A percentile compares a stretch with the other conserved stretches of the same genome.
Conservation (phyloP, 2,797 vertebrate genomes). For the Sciaenops ocellatus region DNA sequence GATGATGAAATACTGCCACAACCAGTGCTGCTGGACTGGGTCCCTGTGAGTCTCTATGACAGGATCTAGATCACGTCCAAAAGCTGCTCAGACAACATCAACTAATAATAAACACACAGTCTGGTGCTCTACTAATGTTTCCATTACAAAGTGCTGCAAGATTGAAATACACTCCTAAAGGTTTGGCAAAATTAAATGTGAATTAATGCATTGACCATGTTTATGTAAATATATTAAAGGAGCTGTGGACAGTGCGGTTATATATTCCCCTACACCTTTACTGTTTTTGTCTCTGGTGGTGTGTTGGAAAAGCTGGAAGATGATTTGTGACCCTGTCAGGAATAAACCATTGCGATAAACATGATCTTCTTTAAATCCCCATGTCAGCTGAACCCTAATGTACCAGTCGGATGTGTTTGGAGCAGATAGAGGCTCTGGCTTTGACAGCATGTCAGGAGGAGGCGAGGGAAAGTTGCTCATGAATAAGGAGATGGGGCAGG, state of each 20-base stretch:
- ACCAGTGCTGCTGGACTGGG: slow-evolving; percentile 1
- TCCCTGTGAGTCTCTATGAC: slow-evolving; percentile 3
- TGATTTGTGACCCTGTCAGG: slow-evolving; percentile 2
- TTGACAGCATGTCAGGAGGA: neutral
- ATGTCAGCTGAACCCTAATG: neutral
- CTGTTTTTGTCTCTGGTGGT: no score
- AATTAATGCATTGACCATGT: no score
- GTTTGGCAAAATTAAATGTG: neutral
- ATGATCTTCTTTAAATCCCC: neutral
- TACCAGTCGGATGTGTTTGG: neutral
- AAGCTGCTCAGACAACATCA: slow-evolving; percentile 5
- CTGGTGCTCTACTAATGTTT: neutral
- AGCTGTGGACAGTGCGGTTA: no score
- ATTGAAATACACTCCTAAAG: no score
- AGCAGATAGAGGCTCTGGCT: neutral
- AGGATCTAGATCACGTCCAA: slow-evolving; percentile 17
- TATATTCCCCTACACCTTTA: no score
- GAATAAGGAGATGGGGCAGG: slow-evolving; percentile 7
- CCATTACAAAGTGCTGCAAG: neutral
- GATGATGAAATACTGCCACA: slow-evolving; percentile 32
- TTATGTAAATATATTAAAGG: no score
- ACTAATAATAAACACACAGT: slow-evolving; percentile 3
- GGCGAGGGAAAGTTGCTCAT: neutral
- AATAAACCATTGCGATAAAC: neutral
- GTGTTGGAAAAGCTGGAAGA: neutral